These are phyloP conservation scores for Salvelinus sp. DNA, from an alignment of 2,113 vertebrate genomes.

Conservation along the genomic window DNA sequence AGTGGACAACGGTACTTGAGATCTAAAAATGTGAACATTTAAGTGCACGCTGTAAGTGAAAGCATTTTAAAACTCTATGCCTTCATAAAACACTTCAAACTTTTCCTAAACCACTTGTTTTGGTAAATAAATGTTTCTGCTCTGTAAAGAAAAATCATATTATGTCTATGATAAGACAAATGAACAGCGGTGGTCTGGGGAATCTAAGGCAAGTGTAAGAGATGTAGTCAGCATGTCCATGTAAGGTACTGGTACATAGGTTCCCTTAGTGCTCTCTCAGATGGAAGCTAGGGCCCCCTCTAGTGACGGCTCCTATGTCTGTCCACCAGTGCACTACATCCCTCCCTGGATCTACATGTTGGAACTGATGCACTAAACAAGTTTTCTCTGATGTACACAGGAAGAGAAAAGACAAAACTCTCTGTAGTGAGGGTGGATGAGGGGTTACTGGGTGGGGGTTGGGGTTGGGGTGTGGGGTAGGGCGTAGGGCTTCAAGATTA, in stretches of 20 bases:
- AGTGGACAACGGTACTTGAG: background rate
- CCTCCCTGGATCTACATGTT: constrained; percentile 8
- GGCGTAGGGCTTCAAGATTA: background rate
- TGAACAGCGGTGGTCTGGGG: background rate
- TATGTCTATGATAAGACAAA: background rate
- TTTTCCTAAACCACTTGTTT: background rate
- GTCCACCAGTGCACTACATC: background rate
- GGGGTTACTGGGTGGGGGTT: constrained; percentile 12
- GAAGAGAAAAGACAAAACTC: constrained; percentile 43
- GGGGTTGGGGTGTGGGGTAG: background rate
- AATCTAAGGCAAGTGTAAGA: constrained; percentile 30
- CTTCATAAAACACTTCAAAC: background rate
- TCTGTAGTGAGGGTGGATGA: constrained; percentile 30
- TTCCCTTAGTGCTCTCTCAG: background rate
- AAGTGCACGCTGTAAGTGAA: background rate
- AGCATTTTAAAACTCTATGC: background rate
- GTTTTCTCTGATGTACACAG: background rate
- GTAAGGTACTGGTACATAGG: background rate
- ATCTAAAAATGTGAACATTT: no score
- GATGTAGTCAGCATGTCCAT: constrained; percentile 2
- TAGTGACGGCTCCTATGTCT: background rate
- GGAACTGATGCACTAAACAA: constrained; percentile 30
- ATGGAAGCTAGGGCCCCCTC: constrained; percentile 7
- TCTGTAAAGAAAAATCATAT: background rate
- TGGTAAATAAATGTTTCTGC: background rate